A percentile compares a stretch with the other conserved stretches of the same genome.
Conservation (phyloP, 2,797 vertebrate species). For the Sphaeramia orbicularis region DNA sequence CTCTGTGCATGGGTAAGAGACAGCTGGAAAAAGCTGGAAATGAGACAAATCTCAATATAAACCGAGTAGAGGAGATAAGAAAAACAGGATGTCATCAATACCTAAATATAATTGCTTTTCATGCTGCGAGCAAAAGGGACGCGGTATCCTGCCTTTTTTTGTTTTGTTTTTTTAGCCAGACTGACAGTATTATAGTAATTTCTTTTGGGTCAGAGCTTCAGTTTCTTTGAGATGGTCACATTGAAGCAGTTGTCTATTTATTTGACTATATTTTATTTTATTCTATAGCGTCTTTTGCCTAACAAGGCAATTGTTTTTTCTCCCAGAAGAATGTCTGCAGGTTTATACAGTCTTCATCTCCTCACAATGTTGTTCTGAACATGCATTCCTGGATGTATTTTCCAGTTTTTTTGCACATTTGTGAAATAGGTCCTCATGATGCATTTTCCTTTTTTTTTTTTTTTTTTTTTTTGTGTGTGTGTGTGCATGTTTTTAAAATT, state of each 20-base stretch:
- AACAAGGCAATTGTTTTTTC: slow-evolving; percentile 7
- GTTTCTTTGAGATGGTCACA: slow-evolving; percentile 22
- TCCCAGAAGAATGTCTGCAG: not conserved
- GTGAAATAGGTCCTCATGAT: slow-evolving; percentile 13
- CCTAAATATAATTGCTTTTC: slow-evolving; percentile 21
- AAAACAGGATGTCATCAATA: slow-evolving; percentile 16
- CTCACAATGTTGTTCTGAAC: not conserved
- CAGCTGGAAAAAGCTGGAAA: not conserved
- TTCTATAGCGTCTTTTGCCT: slow-evolving; percentile 14
- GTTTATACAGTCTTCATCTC: not conserved
- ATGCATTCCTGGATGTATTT: not conserved
- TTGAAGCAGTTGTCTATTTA: no score
- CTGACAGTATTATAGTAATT: slow-evolving; percentile 9
- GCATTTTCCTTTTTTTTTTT: no score
- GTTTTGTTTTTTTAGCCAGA: slow-evolving; percentile 22
- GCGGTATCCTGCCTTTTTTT: not conserved
- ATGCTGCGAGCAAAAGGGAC: slow-evolving; percentile 26
- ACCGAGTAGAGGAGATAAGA: not conserved
- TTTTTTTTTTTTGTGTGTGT: no score
- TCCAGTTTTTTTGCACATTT: no score
- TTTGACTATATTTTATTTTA: no score
- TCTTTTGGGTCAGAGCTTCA: slow-evolving; percentile 30
- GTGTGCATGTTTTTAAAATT: not conserved
- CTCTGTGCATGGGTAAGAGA: not conserved
- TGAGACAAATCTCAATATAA: not conserved